These are phyloP conservation scores for Suricata suricatta DNA, from an alignment of 2,113 vertebrate species.

Conservation along the genomic window DNA sequence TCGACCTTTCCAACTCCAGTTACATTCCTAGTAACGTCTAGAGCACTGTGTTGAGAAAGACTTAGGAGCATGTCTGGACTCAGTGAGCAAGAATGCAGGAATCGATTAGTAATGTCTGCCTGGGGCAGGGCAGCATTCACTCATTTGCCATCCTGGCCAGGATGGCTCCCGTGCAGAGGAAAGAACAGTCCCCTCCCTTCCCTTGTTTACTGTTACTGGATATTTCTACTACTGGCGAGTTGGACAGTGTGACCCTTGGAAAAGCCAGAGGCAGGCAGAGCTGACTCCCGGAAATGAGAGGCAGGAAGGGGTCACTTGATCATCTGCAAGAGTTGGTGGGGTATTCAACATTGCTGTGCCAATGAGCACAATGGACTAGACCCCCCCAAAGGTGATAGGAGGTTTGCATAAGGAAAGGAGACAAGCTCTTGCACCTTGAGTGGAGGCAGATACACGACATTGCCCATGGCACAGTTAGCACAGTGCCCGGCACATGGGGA, in stretches of 20 bases:
- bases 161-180: not conserved
- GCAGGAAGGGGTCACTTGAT: not conserved
- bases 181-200: not conserved
- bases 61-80: not conserved
- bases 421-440: not conserved
- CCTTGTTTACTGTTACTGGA: not conserved
- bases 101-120: conserved; percentile 36
- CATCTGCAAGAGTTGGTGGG: not conserved
- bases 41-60: not conserved
- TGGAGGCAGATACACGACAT: not conserved
- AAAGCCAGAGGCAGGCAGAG: not conserved
- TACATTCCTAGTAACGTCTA: no score
- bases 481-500: not conserved
- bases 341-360: not conserved
- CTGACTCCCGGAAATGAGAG: not conserved
- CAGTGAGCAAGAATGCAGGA: not conserved
- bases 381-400: not conserved
- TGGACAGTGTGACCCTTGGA: not conserved
- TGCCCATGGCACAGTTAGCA: not conserved
- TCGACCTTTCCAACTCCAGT: not conserved
- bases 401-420: not conserved
- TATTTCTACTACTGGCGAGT: not conserved
- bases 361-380: not conserved
- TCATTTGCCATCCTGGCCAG: not conserved
- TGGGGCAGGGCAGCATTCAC: accelerated